Base-by-base conservation (phyloP, 2,113 vertebrate species). In the Ictalurus furcatus region DNA sequence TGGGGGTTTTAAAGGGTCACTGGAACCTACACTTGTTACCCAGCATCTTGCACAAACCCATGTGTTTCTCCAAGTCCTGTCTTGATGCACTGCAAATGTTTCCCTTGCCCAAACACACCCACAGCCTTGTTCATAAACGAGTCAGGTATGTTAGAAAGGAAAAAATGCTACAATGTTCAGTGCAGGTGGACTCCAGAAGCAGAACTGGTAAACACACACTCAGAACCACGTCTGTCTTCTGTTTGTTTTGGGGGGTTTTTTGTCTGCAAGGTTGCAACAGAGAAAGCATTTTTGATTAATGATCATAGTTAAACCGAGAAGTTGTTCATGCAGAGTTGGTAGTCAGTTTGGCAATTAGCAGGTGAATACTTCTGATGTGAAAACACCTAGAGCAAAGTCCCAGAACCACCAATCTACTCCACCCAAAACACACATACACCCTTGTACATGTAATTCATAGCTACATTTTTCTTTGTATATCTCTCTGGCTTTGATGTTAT, bases 331-430 rank as follows among this genome's bases (percentile, higher is more conserved):
- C 16, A 16, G 65, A 61, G 25, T 48, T 40, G 3, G 37, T 30
- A 81, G 52, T 56, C 28, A 81, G 16, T 71, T 59, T 48, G 25
- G 11, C 19, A 67, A 40, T 34, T 48, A 85, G 52, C 40, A 28
- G 59, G 11, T 84, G 23, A 61, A 63, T 84, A 28, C 4, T 40
- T 25, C 12, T 44, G 34, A 58, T 71, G 44, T 81, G 74, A 85
- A 89, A 89, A 48, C 59, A 61, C 88, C 88, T 81, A 48, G 19
- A 71, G 84, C 84, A 63, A 71, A 23, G 17, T 85, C 69, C 2
- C 61, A 85, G 56, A 73, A 3, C 9, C 48, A 34, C n/a, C n/a
- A 7, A 37, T 4, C 44, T n/a, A 7, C 67, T 56, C 19, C 54
- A 73, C 67, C 84, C 16, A 69, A 85, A 69, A 14, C 30, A 56